Base-by-base conservation (phyloP, 1,140 invertebrate genomes). In the Drosophila arizonae region DNA sequence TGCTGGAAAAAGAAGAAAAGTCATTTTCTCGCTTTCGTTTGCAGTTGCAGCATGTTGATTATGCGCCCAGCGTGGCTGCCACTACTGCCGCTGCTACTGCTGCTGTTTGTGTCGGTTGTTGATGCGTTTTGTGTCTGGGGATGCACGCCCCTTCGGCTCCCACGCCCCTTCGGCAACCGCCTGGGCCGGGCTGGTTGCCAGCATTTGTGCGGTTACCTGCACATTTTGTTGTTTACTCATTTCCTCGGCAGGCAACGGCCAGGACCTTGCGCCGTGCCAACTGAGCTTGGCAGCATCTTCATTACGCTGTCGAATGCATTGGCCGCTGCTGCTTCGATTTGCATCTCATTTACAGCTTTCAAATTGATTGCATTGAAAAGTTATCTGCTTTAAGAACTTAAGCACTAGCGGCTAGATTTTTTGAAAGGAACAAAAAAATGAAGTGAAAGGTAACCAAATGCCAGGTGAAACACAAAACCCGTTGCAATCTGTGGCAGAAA, bases 11-110 rank as follows among this genome's bases (percentile, higher is more conserved):
- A 72, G 70, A 77, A 77, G 81, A 81, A 86, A 81, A 86, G 72
- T 86, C 71, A 86, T 86, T 86, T 86, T 86, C 82, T 82, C 76
- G 82, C 81, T 86, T 86, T 86, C 82, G 78, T 72, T 72, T 87
- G 76, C 82, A 87, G 72, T 63, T 87, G 76, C 75, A 54, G 41
- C 62, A 33, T 46, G 65, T 51, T 72, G 70, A 72, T 72, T 72
- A 72, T 72, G 39, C 28, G 43, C 52, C 65, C 33, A 17, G 8
- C 39, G 24, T 28, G 45, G 41, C 41, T 48, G 28, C 11, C 21
- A 24, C 21, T 46, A 3, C 64, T 21, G 13, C 43, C 28, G 58
- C 41, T 48, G 28, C 11, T 8, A 13, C 28, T 55, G 6, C 54
- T 30, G 15, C 43, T 36, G 58, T 26, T 55, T 68, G 56, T 46